phyloP scores from a whole-genome alignment of 2,888 invertebrate genomes.

The Cephonodes hylas region DNA sequence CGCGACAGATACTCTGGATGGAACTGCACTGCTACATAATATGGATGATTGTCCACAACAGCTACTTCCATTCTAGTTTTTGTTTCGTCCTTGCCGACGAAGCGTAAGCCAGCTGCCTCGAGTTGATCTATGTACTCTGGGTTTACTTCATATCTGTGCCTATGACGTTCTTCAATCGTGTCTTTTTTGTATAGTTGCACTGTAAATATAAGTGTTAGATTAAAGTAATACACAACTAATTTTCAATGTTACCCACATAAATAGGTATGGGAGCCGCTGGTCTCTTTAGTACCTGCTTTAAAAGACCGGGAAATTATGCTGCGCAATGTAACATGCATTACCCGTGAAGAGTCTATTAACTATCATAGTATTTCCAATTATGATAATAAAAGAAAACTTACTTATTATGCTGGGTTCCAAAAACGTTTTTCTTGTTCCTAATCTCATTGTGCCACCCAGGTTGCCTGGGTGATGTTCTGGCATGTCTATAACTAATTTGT shows the following conservation, averaged over 20 bases:
- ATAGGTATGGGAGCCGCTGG: too few relatives aligned
- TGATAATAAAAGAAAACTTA: too few relatives aligned
- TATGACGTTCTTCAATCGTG: conserved; percentile 94
- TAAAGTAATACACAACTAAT: too few relatives aligned
- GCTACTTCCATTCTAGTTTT: conserved; percentile 96
- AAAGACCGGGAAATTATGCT: too few relatives aligned
- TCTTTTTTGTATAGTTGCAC: conserved; percentile 89
- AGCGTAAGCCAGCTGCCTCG: conserved; percentile 91
- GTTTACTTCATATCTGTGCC: conserved; percentile 99
- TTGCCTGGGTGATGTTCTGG: conserved; percentile 97
- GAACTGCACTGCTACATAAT: conserved; percentile 97
- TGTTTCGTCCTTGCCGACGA: conserved; percentile 93
- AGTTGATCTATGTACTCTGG: conserved; percentile 89
- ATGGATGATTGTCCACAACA: conserved; percentile 92
- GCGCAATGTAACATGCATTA: too few relatives aligned
- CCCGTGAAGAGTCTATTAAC: too few relatives aligned
- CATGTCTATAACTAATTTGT: conserved; percentile 98
- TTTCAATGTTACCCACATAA: too few relatives aligned
- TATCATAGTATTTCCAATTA: too few relatives aligned
- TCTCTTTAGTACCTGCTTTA: too few relatives aligned
- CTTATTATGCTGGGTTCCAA: conserved; percentile 86
- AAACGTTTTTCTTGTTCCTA: conserved; percentile 94
- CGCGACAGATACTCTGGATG: conserved; percentile 98
- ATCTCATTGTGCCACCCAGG: conserved; percentile 98
- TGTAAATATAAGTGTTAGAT: conserved; percentile 48